Evolutionary conservation across 2,888 invertebrate species (phyloP).

Genomic region (Dryobota labecula): DNA sequence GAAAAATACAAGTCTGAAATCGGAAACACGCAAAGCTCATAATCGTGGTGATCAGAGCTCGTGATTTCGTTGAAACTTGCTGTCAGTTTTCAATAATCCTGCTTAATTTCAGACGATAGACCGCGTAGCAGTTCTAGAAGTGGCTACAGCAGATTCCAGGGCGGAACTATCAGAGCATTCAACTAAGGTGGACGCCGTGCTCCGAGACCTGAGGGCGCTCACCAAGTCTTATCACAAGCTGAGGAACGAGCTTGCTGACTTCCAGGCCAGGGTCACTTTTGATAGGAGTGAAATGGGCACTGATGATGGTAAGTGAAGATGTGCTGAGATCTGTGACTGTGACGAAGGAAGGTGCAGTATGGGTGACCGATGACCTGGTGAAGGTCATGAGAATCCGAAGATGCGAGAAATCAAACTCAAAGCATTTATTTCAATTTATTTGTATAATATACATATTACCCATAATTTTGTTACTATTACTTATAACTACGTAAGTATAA

Average conservation of each 20-base stretch:
- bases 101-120: slow-evolving; percentile 76
- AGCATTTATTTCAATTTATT: too few species aligned
- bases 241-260: slow-evolving; percentile 84
- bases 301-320: slow-evolving; percentile 77
- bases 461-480: too few species aligned
- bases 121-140: slow-evolving; percentile 86
- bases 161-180: slow-evolving; percentile 82
- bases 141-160: slow-evolving; percentile 88
- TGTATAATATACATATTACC: too few species aligned
- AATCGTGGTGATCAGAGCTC: too few species aligned
- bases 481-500: too few species aligned
- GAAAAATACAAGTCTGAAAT: background rate
- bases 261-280: slow-evolving; percentile 81
- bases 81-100: too few species aligned
- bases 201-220: slow-evolving; percentile 83
- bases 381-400: background rate
- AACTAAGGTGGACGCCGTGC: slow-evolving; percentile 76
- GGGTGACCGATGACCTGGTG: background rate
- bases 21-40: too few species aligned
- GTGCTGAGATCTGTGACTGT: background rate
- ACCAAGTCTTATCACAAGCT: slow-evolving; percentile 86
- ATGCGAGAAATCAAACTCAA: background rate
- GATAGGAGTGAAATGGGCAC: slow-evolving; percentile 79
- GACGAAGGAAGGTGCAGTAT: background rate
- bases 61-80: too few species aligned